Evolutionary conservation across 2,888 invertebrate genomes (phyloP).

Genomic region (Hydrotaea diabolus): DNA sequence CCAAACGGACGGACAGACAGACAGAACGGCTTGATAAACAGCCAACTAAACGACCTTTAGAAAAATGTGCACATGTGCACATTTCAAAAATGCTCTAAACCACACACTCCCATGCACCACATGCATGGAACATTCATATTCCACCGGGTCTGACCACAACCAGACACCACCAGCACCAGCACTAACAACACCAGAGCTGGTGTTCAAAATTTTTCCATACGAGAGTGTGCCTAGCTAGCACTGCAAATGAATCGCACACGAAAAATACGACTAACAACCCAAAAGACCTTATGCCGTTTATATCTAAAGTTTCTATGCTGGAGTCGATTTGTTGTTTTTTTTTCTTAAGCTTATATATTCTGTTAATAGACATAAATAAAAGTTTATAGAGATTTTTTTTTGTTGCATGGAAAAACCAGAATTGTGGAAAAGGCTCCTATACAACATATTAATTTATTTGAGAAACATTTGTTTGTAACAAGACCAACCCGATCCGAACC

Average conservation of each 20-base stretch:
- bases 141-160: slow-evolving; percentile 58
- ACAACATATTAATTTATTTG: slow-evolving; percentile 56
- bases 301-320: slow-evolving; percentile 40
- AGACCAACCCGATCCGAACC: background rate
- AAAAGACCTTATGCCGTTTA: slow-evolving; percentile 62
- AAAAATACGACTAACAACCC: slow-evolving; percentile 60
- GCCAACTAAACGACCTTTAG: slow-evolving; percentile 69
- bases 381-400: slow-evolving; percentile 49
- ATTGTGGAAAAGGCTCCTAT: slow-evolving; percentile 31
- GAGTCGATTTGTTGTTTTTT: slow-evolving; percentile 15
- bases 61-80: slow-evolving; percentile 66
- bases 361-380: slow-evolving; percentile 54
- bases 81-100: slow-evolving; percentile 29
- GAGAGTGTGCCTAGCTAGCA: slow-evolving; percentile 27
- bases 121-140: slow-evolving; percentile 26
- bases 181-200: slow-evolving; percentile 26
- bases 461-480: slow-evolving; percentile 47
- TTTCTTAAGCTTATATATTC: background rate
- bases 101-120: slow-evolving; percentile 17
- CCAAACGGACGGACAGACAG: slow-evolving; percentile 13
- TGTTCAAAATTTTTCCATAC: slow-evolving; percentile 26
- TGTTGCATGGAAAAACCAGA: slow-evolving; percentile 47
- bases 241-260: slow-evolving; percentile 58
- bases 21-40: background rate
- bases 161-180: slow-evolving; percentile 23